Percentiles rank a stretch among this genome's conserved stretches.
phyloP scores from a whole-genome alignment of 2,797 vertebrate genomes.

The Furcifer pardalis region DNA sequence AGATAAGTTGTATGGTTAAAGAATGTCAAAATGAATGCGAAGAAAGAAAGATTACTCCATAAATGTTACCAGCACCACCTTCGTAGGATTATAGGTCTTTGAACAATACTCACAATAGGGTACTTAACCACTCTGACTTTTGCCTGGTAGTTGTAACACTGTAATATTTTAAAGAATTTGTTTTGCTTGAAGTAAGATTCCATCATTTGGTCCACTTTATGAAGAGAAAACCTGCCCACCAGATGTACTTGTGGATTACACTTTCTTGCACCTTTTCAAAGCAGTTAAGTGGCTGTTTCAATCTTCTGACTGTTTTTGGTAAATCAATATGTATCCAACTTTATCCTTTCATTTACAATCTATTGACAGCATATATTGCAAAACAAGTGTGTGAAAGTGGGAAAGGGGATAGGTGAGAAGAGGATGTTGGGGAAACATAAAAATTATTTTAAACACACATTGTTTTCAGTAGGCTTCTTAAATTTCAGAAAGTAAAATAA shows the following conservation, averaged over 20 bases:
- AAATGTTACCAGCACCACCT: neutral
- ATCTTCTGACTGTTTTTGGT: neutral
- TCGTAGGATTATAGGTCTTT: neutral
- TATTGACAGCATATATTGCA: neutral
- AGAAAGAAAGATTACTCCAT: neutral
- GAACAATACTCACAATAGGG: neutral
- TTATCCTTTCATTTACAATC: neutral
- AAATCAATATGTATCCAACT: neutral
- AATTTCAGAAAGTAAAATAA: neutral
- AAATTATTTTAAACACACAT: neutral
- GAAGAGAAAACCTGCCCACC: constrained; percentile 17
- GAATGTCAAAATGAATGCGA: neutral
- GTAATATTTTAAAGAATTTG: neutral
- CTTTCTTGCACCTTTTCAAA: neutral
- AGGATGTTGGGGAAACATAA: neutral
- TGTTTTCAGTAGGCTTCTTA: too few relatives aligned
- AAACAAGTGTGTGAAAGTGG: neutral
- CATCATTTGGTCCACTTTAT: constrained; percentile 22
- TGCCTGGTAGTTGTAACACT: neutral
- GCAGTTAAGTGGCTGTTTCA: neutral
- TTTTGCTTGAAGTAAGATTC: constrained; percentile 25
- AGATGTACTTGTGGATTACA: neutral
- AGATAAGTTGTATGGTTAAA: neutral
- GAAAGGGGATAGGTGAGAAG: too few relatives aligned
- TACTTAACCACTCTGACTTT: neutral